Conservation (phyloP, 2,113 vertebrate genomes). For the Panthera tigris region DNA sequence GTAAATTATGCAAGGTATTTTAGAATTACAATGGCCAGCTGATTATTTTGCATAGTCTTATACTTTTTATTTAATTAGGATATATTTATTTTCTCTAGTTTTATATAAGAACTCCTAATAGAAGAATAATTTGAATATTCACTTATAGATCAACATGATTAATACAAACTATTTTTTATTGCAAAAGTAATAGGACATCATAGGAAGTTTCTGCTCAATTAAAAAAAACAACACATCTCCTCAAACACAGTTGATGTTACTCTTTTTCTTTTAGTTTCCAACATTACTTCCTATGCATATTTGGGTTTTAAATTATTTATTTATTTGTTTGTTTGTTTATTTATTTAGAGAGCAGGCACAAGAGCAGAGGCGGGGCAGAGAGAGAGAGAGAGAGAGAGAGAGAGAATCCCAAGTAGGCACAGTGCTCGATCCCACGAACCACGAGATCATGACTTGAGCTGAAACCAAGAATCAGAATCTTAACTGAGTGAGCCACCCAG, state of each 20-base stretch:
- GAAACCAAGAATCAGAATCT: too few species aligned
- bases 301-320: not conserved
- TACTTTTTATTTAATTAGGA: not conserved
- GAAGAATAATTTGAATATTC: not conserved
- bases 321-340: too few species aligned
- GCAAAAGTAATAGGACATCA: not conserved
- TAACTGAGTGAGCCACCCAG: too few species aligned
- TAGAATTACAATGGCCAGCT: not conserved
- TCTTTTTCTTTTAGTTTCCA: not conserved
- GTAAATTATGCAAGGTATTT: not conserved
- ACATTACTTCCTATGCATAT: not conserved
- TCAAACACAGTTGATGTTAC: not conserved
- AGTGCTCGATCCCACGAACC: too few species aligned
- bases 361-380: too few species aligned
- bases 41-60: not conserved
- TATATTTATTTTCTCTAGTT: not conserved
- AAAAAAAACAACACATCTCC: not conserved
- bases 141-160: not conserved
- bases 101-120: not conserved
- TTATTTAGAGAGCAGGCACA: too few species aligned
- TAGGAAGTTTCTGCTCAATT: slow-evolving; percentile 27
- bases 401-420: too few species aligned
- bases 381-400: too few species aligned
- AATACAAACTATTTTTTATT: slow-evolving; percentile 15
- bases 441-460: too few species aligned